phyloP scores from a whole-genome alignment of 2,113 vertebrate genomes.

The Lota lota region DNA sequence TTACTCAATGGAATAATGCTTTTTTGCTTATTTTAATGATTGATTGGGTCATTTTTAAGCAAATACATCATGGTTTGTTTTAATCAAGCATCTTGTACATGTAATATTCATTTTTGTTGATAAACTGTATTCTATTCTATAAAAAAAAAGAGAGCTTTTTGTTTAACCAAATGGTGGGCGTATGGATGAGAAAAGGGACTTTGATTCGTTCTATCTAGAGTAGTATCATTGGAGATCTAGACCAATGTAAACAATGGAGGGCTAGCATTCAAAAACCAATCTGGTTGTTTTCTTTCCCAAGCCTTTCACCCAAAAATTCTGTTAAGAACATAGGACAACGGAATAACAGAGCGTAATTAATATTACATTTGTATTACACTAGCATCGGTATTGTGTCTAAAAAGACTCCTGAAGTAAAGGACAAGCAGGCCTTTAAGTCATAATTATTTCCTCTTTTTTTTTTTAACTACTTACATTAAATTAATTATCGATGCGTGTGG shows the following conservation, averaged over 20 bases:
- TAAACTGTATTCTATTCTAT: constrained; percentile 56
- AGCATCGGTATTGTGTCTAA: background rate
- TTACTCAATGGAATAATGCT: constrained; percentile 4
- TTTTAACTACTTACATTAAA: too few relatives aligned
- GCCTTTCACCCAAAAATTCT: too few relatives aligned
- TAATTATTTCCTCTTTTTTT: too few relatives aligned
- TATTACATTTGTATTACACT: constrained; percentile 30
- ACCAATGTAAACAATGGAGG: background rate
- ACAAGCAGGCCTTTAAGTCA: constrained; percentile 30
- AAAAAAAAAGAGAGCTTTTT: constrained; percentile 55
- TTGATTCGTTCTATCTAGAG: constrained; percentile 50
- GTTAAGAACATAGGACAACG: too few relatives aligned
- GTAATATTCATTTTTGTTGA: constrained; percentile 48
- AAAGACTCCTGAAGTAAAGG: constrained; percentile 22
- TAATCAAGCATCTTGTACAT: constrained; percentile 48
- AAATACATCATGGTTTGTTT: constrained; percentile 44
- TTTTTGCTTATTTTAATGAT: constrained; percentile 21
- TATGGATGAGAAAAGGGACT: constrained; percentile 73
- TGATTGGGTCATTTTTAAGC: constrained; percentile 22
- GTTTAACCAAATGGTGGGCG: constrained; percentile 67
- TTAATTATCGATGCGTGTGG: too few relatives aligned
- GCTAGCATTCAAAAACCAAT: background rate
- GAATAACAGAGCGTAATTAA: constrained; percentile 16
- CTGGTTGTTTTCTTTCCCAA: constrained; percentile 10
- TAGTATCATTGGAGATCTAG: constrained; percentile 8